phyloP scores from a whole-genome alignment of 2,888 invertebrate genomes.

The Crocallis elinguaria region DNA sequence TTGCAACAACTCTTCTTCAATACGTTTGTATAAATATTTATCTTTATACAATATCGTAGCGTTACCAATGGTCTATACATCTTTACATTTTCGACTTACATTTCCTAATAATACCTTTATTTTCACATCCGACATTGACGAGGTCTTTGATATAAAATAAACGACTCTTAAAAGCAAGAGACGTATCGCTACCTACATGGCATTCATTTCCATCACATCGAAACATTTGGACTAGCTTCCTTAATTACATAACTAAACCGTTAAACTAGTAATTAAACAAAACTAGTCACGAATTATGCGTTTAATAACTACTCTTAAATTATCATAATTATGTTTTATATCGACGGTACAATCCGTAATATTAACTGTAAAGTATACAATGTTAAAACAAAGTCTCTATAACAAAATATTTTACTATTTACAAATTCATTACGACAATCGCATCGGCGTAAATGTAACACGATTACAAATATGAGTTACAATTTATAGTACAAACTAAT shows the following conservation, averaged over 20 bases:
- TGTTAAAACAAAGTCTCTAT: constrained; percentile 57
- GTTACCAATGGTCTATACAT: neutral
- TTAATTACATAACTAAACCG: constrained; percentile 76
- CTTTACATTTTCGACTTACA: constrained; percentile 30
- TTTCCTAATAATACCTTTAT: constrained; percentile 44
- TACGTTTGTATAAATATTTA: constrained; percentile 8
- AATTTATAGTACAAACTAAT: constrained; percentile 14
- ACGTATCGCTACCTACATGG: constrained; percentile 70
- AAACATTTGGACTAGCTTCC: constrained; percentile 83
- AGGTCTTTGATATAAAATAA: constrained; percentile 38
- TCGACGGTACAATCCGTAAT: constrained; percentile 57
- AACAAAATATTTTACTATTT: constrained; percentile 60
- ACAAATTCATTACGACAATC: constrained; percentile 50
- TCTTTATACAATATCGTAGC: neutral
- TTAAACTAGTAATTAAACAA: constrained; percentile 80
- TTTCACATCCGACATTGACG: constrained; percentile 44
- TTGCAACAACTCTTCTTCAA: constrained; percentile 16
- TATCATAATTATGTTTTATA: constrained; percentile 54
- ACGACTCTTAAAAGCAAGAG: constrained; percentile 48
- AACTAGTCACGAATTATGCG: constrained; percentile 75
- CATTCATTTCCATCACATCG: constrained; percentile 80
- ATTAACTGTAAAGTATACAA: constrained; percentile 61
- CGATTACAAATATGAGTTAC: constrained; percentile 38
- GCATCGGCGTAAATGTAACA: constrained; percentile 34
- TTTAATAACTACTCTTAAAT: constrained; percentile 55